A percentile compares a stretch with the other conserved stretches of the same genome.
phyloP scores from a whole-genome alignment of 1,140 invertebrate species.

The Diorhabda carinulata region DNA sequence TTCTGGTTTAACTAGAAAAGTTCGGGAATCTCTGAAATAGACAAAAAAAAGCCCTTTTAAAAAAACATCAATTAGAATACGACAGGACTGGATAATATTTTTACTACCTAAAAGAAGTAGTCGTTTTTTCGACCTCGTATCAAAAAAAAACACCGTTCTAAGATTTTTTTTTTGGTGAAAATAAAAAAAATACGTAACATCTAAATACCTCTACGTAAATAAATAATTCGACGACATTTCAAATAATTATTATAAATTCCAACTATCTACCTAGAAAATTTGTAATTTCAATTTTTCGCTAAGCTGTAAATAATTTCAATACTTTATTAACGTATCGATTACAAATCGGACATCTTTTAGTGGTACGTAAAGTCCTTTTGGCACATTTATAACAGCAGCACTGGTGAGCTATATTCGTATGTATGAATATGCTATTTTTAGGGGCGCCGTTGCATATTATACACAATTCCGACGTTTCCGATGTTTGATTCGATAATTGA shows the following conservation, averaged over 20 bases:
- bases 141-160: too few relatives aligned
- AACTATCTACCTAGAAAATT: not conserved
- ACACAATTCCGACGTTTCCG: slow-evolving; percentile 49
- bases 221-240: not conserved
- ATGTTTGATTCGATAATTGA: slow-evolving; percentile 10
- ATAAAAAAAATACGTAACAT: not conserved
- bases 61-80: too few relatives aligned
- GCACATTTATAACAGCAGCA: slow-evolving; percentile 68
- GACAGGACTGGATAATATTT: too few relatives aligned
- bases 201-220: slow-evolving; percentile 30
- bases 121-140: too few relatives aligned
- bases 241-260: not conserved
- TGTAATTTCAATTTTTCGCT: not conserved
- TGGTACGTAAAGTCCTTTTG: slow-evolving; percentile 57
- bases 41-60: too few relatives aligned
- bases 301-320: slow-evolving; percentile 51
- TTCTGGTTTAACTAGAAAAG: too few relatives aligned
- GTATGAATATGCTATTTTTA: slow-evolving; percentile 63
- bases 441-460: slow-evolving; percentile 57
- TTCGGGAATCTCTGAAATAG: too few relatives aligned
- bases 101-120: too few relatives aligned
- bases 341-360: slow-evolving; percentile 62
- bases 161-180: too few relatives aligned
- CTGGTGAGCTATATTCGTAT: slow-evolving; percentile 59
- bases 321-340: slow-evolving; percentile 63